Base-by-base conservation (phyloP, 2,888 invertebrate species). In the Ctenicera cuprea region DNA sequence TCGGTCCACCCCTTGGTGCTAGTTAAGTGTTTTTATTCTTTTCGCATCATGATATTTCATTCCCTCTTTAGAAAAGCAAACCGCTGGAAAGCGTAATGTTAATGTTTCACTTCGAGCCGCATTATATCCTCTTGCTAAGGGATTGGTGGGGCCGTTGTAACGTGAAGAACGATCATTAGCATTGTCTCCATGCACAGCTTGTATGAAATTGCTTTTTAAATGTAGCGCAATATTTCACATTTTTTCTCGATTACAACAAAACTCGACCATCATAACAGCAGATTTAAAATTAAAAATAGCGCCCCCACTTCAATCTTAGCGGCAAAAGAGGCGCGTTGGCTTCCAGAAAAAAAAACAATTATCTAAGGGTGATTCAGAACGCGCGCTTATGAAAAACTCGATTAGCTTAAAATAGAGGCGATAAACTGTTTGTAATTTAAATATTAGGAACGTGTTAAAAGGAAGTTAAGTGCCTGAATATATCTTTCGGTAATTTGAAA, bases 161-260 rank as follows among this genome's bases (percentile, higher is more conserved):
- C 65, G 65, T 70, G 69, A 70, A 71, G 74, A 74, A 74, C 74
- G 74, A 74, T 74, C 74, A 74, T 74, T 74, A 74, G 74, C 74
- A 71, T 74, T 74, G 74, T 74, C 74, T 74, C 74, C 74, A 74
- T 70, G 71, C 74, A 70, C 71, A 74, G 74, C 71, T 74, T 74
- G 74, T 74, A 73, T 66, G 64, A 74, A 74, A 74, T 70, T 74
- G 70, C 74, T 74, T 74, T 74, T 71, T 71, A 74, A 74, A 74
- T 74, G 61, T 71, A 74, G 74, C 70, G 48, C 69, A 65, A 73
- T 69, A 74, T 66, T 74, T 74, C 74, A 74, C 67, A 62, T 74
- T 74, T 74, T 74, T 74, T 74, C 71, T 64, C 65, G 69, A 57
- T 73, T 69, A 65, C 48, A 64, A 73, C 68, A 73, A 68, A 67